These are phyloP conservation scores for Drosophila nebulosa DNA, from an alignment of 1,140 invertebrate species.

Conservation along the genomic window DNA sequence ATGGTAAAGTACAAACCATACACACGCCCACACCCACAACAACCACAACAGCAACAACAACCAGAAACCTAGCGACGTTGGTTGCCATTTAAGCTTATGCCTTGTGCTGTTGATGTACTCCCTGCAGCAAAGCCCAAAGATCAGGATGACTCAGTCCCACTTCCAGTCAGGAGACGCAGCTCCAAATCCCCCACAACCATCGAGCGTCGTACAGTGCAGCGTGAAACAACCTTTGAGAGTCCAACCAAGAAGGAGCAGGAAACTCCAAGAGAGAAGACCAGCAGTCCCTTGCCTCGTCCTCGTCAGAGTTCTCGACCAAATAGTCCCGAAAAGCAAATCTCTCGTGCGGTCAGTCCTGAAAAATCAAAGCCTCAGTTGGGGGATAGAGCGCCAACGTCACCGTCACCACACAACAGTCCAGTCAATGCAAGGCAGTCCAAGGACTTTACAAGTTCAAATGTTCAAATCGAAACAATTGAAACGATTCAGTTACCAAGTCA, in stretches of 20 bases:
- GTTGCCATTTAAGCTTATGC: slow-evolving; percentile 18
- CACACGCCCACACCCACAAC: not conserved
- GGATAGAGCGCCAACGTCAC: not conserved
- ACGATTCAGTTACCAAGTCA: not conserved
- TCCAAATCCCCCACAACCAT: slow-evolving; percentile 55
- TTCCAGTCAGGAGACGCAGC: no score
- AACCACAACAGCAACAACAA: not conserved
- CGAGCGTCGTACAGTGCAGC: slow-evolving; percentile 45
- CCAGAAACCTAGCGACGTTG: slow-evolving; percentile 5
- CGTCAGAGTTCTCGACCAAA: not conserved
- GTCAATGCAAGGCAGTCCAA: not conserved
- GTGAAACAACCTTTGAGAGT: slow-evolving; percentile 63
- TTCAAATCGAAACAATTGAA: no score
- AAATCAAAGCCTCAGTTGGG: not conserved
- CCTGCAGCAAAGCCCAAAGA: slow-evolving; percentile 36
- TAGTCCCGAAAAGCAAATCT: not conserved
- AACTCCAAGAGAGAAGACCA: slow-evolving; percentile 16
- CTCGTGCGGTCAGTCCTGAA: not conserved
- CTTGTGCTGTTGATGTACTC: slow-evolving; percentile 38
- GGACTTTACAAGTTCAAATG: not conserved
- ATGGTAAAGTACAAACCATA: not conserved
- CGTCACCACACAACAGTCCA: not conserved
- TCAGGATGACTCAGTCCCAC: slow-evolving; percentile 30
- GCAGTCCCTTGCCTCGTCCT: not conserved
- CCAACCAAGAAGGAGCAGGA: slow-evolving; percentile 36